A percentile compares a stretch with the other conserved stretches of the same genome.
These are phyloP conservation scores for Aradophagus sp. DNA, from an alignment of 1,140 invertebrate genomes.

Conservation along the genomic window DNA sequence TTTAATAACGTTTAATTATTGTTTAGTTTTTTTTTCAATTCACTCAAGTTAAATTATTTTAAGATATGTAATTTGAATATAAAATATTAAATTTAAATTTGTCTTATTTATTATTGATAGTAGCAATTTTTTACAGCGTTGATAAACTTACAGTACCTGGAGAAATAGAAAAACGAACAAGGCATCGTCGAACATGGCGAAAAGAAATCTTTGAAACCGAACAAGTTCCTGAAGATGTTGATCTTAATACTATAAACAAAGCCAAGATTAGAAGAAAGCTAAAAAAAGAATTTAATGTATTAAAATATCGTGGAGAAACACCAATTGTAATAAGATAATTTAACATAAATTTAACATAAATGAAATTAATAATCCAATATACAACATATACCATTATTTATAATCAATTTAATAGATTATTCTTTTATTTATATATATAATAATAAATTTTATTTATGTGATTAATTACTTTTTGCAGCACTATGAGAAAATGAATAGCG, in stretches of 20 bases:
- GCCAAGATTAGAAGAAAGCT: constrained; percentile 15
- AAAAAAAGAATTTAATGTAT: constrained; percentile 40
- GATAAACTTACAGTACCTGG: constrained; percentile 47
- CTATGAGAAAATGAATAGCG: constrained; percentile 21
- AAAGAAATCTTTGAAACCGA: constrained; percentile 52
- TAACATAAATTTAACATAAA: too few species aligned
- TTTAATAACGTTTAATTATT: too few species aligned
- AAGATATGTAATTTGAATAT: too few species aligned
- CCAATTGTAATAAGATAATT: constrained; percentile 47
- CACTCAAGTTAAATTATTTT: too few species aligned
- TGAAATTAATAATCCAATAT: too few species aligned
- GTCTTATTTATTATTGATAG: too few species aligned
- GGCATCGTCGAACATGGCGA: constrained; percentile 43
- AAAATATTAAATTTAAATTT: too few species aligned
- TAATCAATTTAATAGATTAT: too few species aligned
- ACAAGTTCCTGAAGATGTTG: constrained; percentile 23
- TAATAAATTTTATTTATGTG: not conserved
- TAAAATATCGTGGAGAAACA: constrained; percentile 43
- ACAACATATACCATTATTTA: too few species aligned
- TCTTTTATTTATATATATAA: too few species aligned
- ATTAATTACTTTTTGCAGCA: constrained; percentile 24
- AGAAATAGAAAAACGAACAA: constrained; percentile 51
- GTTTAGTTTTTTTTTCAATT: too few species aligned
- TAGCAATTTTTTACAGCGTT: too few species aligned
- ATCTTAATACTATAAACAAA: constrained; percentile 36